Conservation (phyloP, 1,140 invertebrate genomes). For the Drosophila neocordata region DNA sequence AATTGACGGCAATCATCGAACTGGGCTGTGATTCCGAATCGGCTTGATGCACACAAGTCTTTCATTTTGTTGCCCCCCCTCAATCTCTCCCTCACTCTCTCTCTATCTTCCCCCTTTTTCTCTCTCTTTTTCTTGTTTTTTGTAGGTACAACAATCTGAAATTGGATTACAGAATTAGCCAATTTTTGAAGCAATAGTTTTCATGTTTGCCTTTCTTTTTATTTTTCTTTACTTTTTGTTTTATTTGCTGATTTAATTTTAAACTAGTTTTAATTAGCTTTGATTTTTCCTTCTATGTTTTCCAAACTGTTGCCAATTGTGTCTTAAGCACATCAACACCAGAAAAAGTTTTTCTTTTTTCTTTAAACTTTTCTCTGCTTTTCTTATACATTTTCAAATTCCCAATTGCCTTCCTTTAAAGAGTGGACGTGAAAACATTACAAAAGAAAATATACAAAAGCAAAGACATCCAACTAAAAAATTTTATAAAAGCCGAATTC, state of each 20-base stretch:
- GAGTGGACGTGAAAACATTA: neutral
- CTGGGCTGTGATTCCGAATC: slow-evolving; percentile 46
- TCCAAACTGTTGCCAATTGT: slow-evolving; percentile 18
- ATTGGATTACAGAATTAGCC: slow-evolving; percentile 1
- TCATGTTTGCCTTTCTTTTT: neutral
- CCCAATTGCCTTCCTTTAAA: neutral
- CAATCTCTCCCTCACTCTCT: neutral
- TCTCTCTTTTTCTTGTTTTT: neutral
- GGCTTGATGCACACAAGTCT: slow-evolving; percentile 24
- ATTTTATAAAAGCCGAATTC: no score
- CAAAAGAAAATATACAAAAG: neutral
- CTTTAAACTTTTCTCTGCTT: neutral
- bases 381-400: neutral
- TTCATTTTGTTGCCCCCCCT: slow-evolving; percentile 9
- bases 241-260: slow-evolving; percentile 1
- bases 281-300: slow-evolving; percentile 1
- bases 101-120: neutral
- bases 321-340: slow-evolving; percentile 27
- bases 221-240: neutral
- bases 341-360: slow-evolving; percentile 5
- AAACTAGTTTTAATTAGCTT: slow-evolving; percentile 23
- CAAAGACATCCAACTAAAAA: no score
- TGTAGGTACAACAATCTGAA: slow-evolving; percentile 5
- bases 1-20: slow-evolving; percentile 68
- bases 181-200: slow-evolving; percentile 5